Conservation (phyloP, 1,140 invertebrate species). For the Caerostris extrusa region DNA sequence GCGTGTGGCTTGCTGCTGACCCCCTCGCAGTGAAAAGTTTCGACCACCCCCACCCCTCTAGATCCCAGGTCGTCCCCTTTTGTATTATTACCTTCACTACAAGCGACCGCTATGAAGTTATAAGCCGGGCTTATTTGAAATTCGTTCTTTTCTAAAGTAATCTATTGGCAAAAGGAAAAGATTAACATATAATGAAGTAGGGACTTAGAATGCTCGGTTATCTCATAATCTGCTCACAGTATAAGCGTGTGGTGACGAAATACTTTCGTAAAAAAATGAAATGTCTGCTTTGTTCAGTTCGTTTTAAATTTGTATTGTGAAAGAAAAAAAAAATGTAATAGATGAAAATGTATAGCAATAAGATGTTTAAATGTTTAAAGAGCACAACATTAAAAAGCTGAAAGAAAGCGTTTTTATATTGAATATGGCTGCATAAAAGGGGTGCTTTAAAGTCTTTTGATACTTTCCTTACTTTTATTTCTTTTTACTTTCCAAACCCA, state of each 20-base stretch:
- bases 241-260: neutral
- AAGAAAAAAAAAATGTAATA: neutral
- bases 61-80: constrained; percentile 25
- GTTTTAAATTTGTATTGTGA: neutral
- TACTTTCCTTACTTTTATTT: neutral
- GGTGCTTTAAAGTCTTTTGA: neutral
- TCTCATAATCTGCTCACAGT: constrained; percentile 65
- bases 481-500: neutral
- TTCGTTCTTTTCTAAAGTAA: constrained; percentile 71
- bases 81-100: constrained; percentile 72
- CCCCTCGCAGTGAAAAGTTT: constrained; percentile 46
- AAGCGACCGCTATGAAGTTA: constrained; percentile 64
- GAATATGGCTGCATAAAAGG: neutral
- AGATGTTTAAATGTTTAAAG: neutral
- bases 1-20: constrained; percentile 47
- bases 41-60: neutral
- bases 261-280: neutral
- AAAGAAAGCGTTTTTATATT: neutral
- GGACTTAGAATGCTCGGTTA: constrained; percentile 16
- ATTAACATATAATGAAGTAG: constrained; percentile 76
- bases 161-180: constrained; percentile 49
- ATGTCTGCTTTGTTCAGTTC: neutral
- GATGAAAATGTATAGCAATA: neutral
- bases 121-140: constrained; percentile 74
- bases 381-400: neutral